These are phyloP conservation scores for Cyprinodon variegatus DNA, from an alignment of 2,113 vertebrate species.

Conservation along the genomic window DNA sequence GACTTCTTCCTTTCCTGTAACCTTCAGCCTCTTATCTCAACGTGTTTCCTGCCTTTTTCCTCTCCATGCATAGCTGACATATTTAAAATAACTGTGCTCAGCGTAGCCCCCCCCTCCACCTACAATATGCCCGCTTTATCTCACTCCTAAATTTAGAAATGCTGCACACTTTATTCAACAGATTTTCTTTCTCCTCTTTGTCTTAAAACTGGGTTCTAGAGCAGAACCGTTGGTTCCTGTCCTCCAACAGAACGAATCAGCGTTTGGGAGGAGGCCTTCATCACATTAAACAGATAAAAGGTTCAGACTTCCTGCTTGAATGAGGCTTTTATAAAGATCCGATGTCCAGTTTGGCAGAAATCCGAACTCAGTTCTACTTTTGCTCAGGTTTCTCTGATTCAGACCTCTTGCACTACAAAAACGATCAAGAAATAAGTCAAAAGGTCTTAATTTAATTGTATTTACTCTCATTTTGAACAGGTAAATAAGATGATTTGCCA, in stretches of 20 bases:
- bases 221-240: too few species aligned
- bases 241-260: background rate
- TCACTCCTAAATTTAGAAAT: slow-evolving; percentile 63
- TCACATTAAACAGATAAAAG: background rate
- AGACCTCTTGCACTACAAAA: background rate
- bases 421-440: too few species aligned
- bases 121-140: slow-evolving; percentile 48
- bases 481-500: too few species aligned
- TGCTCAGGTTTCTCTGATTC: background rate
- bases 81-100: slow-evolving; percentile 44
- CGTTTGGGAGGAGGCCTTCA: background rate
- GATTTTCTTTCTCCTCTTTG: background rate
- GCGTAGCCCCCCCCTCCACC: slow-evolving; percentile 6
- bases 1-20: slow-evolving; percentile 24
- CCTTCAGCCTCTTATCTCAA: slow-evolving; percentile 55
- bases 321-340: background rate
- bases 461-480: too few species aligned
- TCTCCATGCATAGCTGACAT: slow-evolving; percentile 39
- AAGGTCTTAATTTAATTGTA: too few species aligned
- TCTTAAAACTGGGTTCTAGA: background rate
- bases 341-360: background rate
- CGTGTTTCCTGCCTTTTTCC: slow-evolving; percentile 49
- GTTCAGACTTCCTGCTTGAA: background rate
- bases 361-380: background rate
- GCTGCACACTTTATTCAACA: slow-evolving; percentile 7